These are phyloP conservation scores for Microtus pennsylvanicus DNA, from an alignment of 2,113 vertebrate species.

Conservation along the genomic window DNA sequence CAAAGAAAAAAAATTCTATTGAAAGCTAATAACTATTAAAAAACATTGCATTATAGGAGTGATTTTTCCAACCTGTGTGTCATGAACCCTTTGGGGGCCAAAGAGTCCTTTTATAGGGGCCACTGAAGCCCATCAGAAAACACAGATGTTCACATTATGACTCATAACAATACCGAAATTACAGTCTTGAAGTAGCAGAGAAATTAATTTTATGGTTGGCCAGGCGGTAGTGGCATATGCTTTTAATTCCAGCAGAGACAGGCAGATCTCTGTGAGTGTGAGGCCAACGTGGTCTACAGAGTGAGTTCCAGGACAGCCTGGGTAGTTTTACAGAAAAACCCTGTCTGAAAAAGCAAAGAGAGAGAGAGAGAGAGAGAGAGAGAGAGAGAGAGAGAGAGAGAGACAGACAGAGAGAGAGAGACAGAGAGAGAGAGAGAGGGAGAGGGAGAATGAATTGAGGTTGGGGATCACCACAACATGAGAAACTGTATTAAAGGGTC, in stretches of 20 bases:
- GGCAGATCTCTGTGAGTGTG: no score
- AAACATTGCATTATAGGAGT: background rate
- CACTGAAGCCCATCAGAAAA: background rate
- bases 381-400: no score
- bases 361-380: no score
- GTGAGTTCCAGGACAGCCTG: no score
- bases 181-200: background rate
- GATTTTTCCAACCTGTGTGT: background rate
- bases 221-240: background rate
- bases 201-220: background rate
- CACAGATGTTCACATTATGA: background rate
- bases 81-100: background rate
- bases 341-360: no score
- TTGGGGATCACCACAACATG: background rate
- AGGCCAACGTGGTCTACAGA: no score
- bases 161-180: background rate
- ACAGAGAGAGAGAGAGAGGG: no score
- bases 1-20: constrained; percentile 49
- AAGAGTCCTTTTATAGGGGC: background rate
- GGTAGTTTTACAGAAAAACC: no score
- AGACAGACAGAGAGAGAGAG: no score
- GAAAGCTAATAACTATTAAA: constrained; percentile 31
- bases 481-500: background rate
- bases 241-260: background rate
- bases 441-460: background rate